phyloP scores from a whole-genome alignment of 1,140 invertebrate species.

The Aphaenogaster floridana region DNA sequence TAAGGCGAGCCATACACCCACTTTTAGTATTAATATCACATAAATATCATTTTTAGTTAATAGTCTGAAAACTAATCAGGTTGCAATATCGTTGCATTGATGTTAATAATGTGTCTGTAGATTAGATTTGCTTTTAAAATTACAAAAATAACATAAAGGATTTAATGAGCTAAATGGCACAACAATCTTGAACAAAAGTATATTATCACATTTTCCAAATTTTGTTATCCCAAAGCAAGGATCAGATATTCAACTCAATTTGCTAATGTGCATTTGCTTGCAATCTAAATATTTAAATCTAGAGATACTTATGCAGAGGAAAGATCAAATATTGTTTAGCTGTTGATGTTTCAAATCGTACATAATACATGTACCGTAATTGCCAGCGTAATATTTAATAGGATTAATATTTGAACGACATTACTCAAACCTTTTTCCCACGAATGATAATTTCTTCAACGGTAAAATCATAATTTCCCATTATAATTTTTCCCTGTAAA shows the following conservation, averaged over 20 bases:
- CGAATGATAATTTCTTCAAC: neutral
- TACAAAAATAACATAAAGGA: neutral
- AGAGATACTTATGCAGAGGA: neutral
- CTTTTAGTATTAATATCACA: neutral
- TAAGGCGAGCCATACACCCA: neutral
- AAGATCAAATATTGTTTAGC: neutral
- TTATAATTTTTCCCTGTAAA: slow-evolving; percentile 14
- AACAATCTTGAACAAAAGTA: neutral
- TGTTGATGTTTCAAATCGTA: neutral
- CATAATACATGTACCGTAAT: neutral
- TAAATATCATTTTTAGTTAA: neutral
- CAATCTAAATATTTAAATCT: neutral
- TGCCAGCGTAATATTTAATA: neutral
- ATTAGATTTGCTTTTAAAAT: neutral
- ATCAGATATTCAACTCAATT: neutral
- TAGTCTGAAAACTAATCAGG: neutral
- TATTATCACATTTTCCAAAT: neutral
- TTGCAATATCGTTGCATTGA: neutral
- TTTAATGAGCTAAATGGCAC: neutral
- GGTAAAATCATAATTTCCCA: slow-evolving; percentile 2
- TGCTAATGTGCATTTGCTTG: neutral
- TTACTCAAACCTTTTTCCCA: neutral
- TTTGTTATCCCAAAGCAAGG: neutral
- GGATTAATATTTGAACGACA: neutral
- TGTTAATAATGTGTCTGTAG: neutral